phyloP scores from a whole-genome alignment of 2,113 vertebrate genomes.

The Zosterops borbonicus region DNA sequence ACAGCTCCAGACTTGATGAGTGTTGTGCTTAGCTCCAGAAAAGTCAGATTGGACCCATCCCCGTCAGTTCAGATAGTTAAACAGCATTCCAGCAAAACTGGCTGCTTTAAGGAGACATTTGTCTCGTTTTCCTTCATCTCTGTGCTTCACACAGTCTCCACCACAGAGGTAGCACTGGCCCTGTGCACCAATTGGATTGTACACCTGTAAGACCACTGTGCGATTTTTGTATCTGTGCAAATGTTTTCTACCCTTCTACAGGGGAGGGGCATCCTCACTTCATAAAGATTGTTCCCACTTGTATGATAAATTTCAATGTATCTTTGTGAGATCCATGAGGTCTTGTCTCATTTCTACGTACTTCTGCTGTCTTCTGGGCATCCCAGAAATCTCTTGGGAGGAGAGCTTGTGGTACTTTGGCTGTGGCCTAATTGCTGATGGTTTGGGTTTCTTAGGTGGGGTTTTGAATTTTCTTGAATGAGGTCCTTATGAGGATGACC shows the following conservation, averaged over 20 bases:
- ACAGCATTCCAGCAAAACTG: background rate
- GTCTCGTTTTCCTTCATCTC: background rate
- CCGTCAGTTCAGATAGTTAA: background rate
- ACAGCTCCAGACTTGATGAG: background rate
- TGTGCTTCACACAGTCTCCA: background rate
- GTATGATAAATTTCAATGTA: accelerated
- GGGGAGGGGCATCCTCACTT: background rate
- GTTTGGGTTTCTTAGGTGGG: background rate
- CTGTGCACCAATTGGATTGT: too few species aligned
- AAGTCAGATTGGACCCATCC: background rate
- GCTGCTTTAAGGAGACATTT: background rate
- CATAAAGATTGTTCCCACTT: background rate
- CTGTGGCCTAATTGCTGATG: background rate
- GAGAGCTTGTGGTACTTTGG: background rate
- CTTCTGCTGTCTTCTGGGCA: background rate
- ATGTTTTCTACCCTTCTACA: background rate
- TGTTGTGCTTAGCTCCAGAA: background rate
- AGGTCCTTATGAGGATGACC: background rate
- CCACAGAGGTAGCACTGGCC: background rate
- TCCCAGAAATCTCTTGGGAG: background rate
- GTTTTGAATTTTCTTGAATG: background rate
- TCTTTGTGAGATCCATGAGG: background rate
- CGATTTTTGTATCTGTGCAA: background rate
- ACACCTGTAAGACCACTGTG: background rate
- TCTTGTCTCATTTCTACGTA: background rate